A percentile compares a stretch with the other conserved stretches of the same genome.
Evolutionary conservation across 2,113 vertebrate species (phyloP).

Genomic region (Marmota flaviventris): DNA sequence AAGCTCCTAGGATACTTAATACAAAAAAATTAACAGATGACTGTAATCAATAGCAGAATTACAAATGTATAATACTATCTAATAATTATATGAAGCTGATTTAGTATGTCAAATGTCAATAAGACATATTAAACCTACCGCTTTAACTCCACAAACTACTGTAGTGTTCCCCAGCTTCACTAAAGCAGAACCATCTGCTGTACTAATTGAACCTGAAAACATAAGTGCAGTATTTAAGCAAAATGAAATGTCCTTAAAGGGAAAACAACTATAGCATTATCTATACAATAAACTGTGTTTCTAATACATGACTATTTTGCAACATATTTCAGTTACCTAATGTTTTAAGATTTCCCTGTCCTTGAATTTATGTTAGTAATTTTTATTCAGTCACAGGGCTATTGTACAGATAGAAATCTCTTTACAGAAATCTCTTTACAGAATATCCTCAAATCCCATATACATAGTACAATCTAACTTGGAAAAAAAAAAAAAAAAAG

Average conservation of each 20-base stretch:
- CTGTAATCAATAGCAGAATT: neutral
- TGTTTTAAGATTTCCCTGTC: neutral
- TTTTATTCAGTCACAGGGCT: neutral
- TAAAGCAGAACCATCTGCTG: conserved; percentile 96
- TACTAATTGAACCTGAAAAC: conserved; percentile 95
- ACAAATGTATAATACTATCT: neutral
- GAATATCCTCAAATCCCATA: neutral
- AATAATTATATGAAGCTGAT: neutral
- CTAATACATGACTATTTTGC: neutral
- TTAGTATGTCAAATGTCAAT: neutral
- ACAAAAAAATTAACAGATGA: neutral
- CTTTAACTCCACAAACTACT: conserved; percentile 97
- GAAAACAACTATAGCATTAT: neutral
- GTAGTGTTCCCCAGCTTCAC: conserved; percentile 98
- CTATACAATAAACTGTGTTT: neutral
- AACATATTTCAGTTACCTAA: neutral
- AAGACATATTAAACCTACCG: conserved; percentile 88
- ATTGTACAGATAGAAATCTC: conserved; percentile 19
- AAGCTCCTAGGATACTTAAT: neutral
- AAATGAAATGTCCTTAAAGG: neutral
- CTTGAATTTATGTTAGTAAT: conserved; percentile 2
- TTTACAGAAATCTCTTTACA: neutral
- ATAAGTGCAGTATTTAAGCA: neutral
- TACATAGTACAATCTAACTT: neutral
- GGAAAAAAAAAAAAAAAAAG: neutral